These are phyloP conservation scores for Conops quadrifasciatus DNA, from an alignment of 2,888 invertebrate species.

Conservation along the genomic window DNA sequence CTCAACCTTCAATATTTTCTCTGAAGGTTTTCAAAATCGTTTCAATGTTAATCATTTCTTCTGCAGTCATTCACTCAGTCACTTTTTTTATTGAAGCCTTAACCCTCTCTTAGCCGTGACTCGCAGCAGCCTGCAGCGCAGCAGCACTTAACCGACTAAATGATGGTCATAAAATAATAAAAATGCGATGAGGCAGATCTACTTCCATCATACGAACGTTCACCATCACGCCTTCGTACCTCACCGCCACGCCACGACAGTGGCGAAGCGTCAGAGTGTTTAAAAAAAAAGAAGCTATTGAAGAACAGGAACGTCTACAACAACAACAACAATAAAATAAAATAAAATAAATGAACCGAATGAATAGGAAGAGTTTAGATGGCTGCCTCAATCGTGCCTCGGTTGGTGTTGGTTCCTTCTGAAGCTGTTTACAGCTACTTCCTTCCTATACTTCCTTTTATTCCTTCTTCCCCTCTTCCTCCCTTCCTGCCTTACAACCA, in stretches of 20 bases:
- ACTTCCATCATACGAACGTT: constrained; percentile 26
- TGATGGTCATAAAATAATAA: constrained; percentile 51
- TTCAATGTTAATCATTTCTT: constrained; percentile 35
- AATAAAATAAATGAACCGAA: not conserved
- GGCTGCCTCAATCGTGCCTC: constrained; percentile 1
- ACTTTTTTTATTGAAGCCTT: not conserved
- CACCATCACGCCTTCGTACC: not conserved
- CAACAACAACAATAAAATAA: not conserved
- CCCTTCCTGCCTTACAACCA: not conserved
- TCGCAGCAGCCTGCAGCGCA: not conserved
- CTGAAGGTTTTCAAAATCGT: not conserved
- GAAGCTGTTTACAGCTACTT: too few species aligned
- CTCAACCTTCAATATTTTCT: not conserved
- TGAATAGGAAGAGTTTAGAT: constrained; percentile 34
- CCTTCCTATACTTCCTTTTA: not conserved
- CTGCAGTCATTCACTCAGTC: not conserved
- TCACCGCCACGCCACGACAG: constrained; percentile 1
- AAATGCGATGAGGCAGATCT: constrained; percentile 43
- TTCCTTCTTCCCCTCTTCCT: not conserved
- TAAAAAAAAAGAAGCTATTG: constrained; percentile 4
- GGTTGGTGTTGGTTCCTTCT: too few species aligned
- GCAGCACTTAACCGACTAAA: constrained; percentile 36
- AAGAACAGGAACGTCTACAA: not conserved
- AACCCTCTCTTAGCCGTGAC: not conserved
- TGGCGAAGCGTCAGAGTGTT: not conserved